Conservation (phyloP, 1,140 invertebrate genomes). For the Hypothenemus hampei region DNA sequence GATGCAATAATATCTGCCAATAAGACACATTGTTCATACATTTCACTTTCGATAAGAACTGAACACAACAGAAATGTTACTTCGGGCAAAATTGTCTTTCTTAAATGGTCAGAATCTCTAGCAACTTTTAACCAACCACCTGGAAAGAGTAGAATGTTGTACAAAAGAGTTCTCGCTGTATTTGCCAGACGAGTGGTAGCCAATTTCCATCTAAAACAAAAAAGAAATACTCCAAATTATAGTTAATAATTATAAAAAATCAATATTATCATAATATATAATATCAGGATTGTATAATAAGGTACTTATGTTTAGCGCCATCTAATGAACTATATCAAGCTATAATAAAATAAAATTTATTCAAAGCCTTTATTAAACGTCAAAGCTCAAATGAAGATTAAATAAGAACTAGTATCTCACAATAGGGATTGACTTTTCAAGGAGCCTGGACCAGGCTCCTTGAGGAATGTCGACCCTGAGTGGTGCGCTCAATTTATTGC, state of each 20-base stretch:
- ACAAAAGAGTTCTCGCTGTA: slow-evolving; percentile 68
- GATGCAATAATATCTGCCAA: slow-evolving; percentile 73
- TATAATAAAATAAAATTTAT: too few relatives aligned
- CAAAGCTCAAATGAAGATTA: too few relatives aligned
- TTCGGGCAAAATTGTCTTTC: slow-evolving; percentile 79
- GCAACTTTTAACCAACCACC: slow-evolving; percentile 84
- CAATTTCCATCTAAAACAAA: slow-evolving; percentile 58
- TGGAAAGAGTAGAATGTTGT: slow-evolving; percentile 85
- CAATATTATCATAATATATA: too few relatives aligned
- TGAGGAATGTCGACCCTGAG: too few relatives aligned
- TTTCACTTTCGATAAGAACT: slow-evolving; percentile 69
- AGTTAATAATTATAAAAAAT: background rate
- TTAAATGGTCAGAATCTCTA: slow-evolving; percentile 52
- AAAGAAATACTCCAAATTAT: background rate
- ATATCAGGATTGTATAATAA: too few relatives aligned
- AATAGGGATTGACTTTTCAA: too few relatives aligned
- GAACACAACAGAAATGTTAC: slow-evolving; percentile 72
- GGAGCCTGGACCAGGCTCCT: too few relatives aligned
- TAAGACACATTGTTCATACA: slow-evolving; percentile 72
- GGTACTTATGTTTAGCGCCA: too few relatives aligned
- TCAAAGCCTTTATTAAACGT: too few relatives aligned
- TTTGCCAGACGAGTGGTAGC: slow-evolving; percentile 47
- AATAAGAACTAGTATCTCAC: too few relatives aligned
- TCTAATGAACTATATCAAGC: too few relatives aligned
- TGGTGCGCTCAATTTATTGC: too few relatives aligned